A percentile compares a stretch with the other conserved stretches of the same genome.
Evolutionary conservation across 2,888 invertebrate species (phyloP).

Genomic region (Mycalesis mineus): DNA sequence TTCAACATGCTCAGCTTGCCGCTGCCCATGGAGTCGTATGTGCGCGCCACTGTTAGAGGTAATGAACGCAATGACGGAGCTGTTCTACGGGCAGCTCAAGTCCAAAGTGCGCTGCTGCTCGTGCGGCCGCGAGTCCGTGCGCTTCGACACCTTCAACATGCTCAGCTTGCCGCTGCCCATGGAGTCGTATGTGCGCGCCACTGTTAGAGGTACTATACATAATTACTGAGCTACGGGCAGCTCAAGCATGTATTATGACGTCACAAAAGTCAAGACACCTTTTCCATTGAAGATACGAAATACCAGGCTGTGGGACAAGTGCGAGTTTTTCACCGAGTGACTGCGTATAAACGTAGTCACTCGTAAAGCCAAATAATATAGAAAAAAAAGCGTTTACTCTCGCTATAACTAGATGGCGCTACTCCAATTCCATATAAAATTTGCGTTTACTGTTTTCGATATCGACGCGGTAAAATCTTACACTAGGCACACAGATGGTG

Average conservation of each 20-base stretch:
- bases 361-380: no score
- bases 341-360: no score
- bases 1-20: conserved; percentile 94
- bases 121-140: conserved; percentile 89
- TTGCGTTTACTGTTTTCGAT: no score
- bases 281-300: no score
- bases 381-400: no score
- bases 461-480: no score
- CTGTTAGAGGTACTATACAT: conserved; percentile 87
- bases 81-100: conserved; percentile 95
- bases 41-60: conserved; percentile 87
- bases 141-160: conserved; percentile 95
- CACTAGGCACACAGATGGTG: no score
- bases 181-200: conserved; percentile 88
- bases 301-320: no score
- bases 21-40: conserved; percentile 92
- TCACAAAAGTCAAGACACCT: no score
- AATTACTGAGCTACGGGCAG: conserved; percentile 93
- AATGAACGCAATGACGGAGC: conserved; percentile 89
- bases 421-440: no score
- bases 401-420: no score
- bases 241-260: conserved; percentile 91
- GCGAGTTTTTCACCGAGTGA: no score
- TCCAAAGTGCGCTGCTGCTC: conserved; percentile 90
- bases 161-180: conserved; percentile 93